These are phyloP conservation scores for Drosophila erecta DNA, from an alignment of 1,140 invertebrate species.

Conservation along the genomic window DNA sequence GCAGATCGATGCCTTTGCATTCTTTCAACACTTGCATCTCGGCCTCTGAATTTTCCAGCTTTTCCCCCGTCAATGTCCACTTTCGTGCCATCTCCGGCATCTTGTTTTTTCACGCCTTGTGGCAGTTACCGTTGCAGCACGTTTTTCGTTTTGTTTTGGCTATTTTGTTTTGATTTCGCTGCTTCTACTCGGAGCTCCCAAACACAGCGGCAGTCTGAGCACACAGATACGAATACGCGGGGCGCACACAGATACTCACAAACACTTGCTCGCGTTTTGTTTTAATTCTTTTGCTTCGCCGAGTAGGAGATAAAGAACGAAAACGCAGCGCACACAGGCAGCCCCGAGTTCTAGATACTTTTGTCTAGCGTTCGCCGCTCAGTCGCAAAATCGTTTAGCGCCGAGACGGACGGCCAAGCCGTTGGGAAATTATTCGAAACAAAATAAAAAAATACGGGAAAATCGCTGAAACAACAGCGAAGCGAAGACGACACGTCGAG, in stretches of 20 bases:
- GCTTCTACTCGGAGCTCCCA: constrained; percentile 41
- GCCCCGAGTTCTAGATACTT: constrained; percentile 81
- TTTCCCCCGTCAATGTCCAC: background rate
- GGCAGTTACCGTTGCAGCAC: constrained; percentile 62
- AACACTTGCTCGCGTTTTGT: constrained; percentile 61
- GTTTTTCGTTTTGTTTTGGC: constrained; percentile 77
- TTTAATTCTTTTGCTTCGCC: constrained; percentile 82
- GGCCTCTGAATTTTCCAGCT: constrained; percentile 54
- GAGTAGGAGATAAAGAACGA: constrained; percentile 74
- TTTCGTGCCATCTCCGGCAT: constrained; percentile 37
- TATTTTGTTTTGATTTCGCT: constrained; percentile 76
- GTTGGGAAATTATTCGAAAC: constrained; percentile 46
- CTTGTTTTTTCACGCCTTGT: constrained; percentile 54
- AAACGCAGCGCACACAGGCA: constrained; percentile 32
- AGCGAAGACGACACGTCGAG: constrained; percentile 33
- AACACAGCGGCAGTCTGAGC: background rate
- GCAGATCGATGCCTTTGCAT: constrained; percentile 35
- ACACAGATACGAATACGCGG: constrained; percentile 2
- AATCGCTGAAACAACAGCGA: constrained; percentile 31
- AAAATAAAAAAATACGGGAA: constrained; percentile 19
- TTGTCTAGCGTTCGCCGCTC: constrained; percentile 67
- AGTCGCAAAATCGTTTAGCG: constrained; percentile 80
- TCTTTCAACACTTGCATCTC: constrained; percentile 39
- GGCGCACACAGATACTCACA: constrained; percentile 25
- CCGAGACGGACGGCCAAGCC: constrained; percentile 64